A percentile compares a stretch with the other conserved stretches of the same genome.
phyloP scores from a whole-genome alignment of 92 coral and sea anemone genomes.

The Epizoanthus scotinus region DNA sequence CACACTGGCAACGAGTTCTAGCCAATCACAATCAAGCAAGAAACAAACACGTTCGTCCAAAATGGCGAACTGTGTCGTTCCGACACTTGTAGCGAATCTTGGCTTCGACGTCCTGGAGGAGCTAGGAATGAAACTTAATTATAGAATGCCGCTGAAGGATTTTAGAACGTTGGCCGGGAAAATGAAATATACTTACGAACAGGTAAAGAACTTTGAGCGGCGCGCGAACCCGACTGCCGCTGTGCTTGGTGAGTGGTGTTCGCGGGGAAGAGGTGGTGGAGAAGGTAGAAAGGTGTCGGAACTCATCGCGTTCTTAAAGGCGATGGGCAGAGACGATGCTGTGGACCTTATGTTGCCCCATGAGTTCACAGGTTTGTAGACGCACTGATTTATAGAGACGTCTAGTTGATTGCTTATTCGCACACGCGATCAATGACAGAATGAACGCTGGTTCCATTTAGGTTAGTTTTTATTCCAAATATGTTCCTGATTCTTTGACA shows the following conservation, averaged over 20 bases:
- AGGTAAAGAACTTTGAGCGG: constrained; percentile 73
- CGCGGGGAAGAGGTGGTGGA: constrained; percentile 43
- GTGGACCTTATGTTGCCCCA: constrained; percentile 74
- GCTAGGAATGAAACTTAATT: constrained; percentile 84
- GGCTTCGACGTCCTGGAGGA: constrained; percentile 70
- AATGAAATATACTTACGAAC: constrained; percentile 70
- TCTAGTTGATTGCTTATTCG: not conserved
- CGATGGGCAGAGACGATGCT: constrained; percentile 94
- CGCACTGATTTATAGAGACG: too few relatives aligned
- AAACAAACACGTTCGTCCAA: constrained; percentile 24
- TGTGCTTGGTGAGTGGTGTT: constrained; percentile 68
- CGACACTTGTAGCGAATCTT: constrained; percentile 62
- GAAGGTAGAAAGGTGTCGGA: constrained; percentile 79
- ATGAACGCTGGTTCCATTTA: too few relatives aligned
- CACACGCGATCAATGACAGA: not conserved
- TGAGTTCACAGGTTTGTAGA: constrained; percentile 77
- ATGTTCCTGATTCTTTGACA: not conserved
- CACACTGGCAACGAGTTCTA: not conserved
- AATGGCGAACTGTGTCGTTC: constrained; percentile 39
- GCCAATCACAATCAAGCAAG: not conserved
- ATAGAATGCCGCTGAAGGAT: constrained; percentile 80
- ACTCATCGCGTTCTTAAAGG: constrained; percentile 57
- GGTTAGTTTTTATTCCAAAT: not conserved
- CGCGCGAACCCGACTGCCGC: constrained; percentile 74
- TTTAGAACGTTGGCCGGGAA: constrained; percentile 84